Conservation (phyloP, 2,888 invertebrate genomes). For the Melieria omissa region DNA sequence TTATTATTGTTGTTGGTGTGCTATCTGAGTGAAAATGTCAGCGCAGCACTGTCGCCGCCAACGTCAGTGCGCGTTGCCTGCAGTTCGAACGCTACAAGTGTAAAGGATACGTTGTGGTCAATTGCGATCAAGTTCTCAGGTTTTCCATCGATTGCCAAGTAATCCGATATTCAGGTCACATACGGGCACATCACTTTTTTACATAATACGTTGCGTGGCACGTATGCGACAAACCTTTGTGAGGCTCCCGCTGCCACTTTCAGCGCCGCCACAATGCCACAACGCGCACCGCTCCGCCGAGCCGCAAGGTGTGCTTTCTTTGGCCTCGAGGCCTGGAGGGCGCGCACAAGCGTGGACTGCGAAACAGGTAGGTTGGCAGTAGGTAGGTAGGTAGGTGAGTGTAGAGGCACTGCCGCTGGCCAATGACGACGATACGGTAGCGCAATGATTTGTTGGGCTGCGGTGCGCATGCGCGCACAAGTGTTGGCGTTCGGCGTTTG, state of each 20-base stretch:
- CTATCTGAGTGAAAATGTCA: no score
- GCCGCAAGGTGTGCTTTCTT: neutral
- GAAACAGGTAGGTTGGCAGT: no score
- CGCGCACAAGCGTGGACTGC: no score
- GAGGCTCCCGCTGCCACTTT: neutral
- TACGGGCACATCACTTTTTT: slow-evolving; percentile 20
- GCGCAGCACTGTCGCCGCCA: no score
- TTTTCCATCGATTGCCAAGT: neutral
- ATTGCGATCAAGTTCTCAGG: neutral
- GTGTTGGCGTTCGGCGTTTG: neutral
- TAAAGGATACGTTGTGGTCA: slow-evolving; percentile 4
- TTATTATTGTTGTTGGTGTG: no score
- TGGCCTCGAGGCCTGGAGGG: neutral
- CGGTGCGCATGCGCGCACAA: neutral
- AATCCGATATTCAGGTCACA: slow-evolving; percentile 36
- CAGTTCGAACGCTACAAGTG: neutral
- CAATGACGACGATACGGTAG: no score
- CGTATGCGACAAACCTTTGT: slow-evolving; percentile 25
- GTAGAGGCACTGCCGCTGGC: no score
- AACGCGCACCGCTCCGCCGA: slow-evolving; percentile 12
- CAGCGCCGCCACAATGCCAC: neutral
- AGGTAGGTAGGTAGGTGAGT: no score
- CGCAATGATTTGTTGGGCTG: no score
- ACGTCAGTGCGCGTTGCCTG: neutral
- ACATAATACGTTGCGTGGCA: slow-evolving; percentile 21